Evolutionary conservation across 1,140 invertebrate species (phyloP).

Genomic region (silkworm (Bombyx mori)): DNA sequence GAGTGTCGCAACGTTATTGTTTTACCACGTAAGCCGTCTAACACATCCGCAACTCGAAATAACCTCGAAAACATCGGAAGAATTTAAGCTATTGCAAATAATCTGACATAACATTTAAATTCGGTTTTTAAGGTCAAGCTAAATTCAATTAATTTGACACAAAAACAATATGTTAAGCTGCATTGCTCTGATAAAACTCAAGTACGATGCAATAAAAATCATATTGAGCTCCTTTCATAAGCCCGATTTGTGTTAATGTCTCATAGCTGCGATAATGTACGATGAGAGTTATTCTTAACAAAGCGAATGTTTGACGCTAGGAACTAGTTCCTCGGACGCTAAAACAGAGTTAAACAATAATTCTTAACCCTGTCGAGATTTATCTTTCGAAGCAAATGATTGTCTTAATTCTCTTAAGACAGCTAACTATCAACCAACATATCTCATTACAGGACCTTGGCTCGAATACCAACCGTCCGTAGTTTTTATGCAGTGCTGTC

Average conservation of each 20-base stretch:
- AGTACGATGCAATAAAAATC: too few species aligned
- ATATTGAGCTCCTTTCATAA: too few species aligned
- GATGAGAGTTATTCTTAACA: too few species aligned
- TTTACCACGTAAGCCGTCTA: constrained; percentile 1
- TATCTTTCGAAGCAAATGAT: constrained; percentile 28
- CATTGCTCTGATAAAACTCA: too few species aligned
- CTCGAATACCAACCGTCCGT: constrained; percentile 61
- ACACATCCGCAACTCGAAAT: too few species aligned
- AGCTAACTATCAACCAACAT: constrained; percentile 45
- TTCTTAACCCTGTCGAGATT: constrained; percentile 30
- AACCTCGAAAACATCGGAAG: not conserved
- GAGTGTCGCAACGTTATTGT: constrained; percentile 17
- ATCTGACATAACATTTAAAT: too few species aligned
- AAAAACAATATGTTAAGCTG: too few species aligned
- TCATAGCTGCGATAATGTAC: too few species aligned
- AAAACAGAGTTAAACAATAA: constrained; percentile 3
- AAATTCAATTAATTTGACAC: too few species aligned
- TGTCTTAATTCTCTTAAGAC: constrained; percentile 46
- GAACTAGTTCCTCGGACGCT: not conserved
- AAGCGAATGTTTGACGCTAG: too few species aligned
- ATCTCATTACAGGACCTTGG: constrained; percentile 66
- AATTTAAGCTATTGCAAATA: not conserved
- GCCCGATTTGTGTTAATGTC: too few species aligned
- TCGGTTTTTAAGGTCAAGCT: too few species aligned
- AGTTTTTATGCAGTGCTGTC: constrained; percentile 61